A percentile compares a stretch with the other conserved stretches of the same genome.
Conservation (phyloP, 2,797 vertebrate species). For the Rhabdophis nuchalis region DNA sequence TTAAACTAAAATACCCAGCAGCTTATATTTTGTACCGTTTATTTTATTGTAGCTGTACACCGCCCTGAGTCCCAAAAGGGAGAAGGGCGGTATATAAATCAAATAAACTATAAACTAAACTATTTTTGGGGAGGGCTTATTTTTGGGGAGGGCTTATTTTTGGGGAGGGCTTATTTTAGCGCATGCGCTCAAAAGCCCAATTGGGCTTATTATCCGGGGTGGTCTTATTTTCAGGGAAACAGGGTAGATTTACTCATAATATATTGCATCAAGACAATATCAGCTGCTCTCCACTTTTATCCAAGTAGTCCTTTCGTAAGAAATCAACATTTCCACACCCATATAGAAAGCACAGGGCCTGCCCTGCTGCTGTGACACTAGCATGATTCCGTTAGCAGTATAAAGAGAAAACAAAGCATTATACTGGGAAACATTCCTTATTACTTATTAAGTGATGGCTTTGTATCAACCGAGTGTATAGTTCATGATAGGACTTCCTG, state of each 20-base stretch:
- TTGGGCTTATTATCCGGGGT: too few species aligned
- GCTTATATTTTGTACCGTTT: too few species aligned
- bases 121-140: too few species aligned
- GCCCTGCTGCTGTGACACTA: neutral
- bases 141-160: too few species aligned
- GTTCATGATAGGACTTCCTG: neutral
- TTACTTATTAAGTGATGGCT: neutral
- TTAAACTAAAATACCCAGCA: too few species aligned
- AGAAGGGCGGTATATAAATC: too few species aligned
- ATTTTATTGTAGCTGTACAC: too few species aligned
- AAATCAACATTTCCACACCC: conserved; percentile 43
- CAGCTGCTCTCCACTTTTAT: neutral
- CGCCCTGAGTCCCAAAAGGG: too few species aligned
- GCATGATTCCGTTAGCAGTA: neutral
- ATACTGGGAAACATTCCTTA: neutral
- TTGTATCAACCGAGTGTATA: neutral
- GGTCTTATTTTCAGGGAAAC: too few species aligned
- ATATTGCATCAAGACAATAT: neutral
- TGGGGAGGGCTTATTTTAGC: too few species aligned
- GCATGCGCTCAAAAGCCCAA: too few species aligned
- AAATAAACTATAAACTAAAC: too few species aligned
- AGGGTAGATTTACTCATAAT: neutral
- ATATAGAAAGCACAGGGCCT: neutral
- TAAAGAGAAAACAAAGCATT: neutral
- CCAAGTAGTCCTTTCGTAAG: neutral